phyloP scores from a whole-genome alignment of 1,140 invertebrate genomes.

The Paracyclopina nana region DNA sequence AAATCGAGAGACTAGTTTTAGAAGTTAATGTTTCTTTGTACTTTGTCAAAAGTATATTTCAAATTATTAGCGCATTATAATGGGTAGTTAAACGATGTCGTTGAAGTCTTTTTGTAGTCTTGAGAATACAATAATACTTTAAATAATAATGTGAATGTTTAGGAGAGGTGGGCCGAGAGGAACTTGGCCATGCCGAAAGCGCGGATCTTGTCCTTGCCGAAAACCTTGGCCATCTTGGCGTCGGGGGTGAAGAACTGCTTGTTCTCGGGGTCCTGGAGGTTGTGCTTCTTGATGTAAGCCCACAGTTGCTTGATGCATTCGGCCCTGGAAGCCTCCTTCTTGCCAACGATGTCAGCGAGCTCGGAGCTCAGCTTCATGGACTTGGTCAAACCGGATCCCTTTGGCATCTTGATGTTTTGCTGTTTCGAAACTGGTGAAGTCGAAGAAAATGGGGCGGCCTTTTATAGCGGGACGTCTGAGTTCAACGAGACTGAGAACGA shows the following conservation, averaged over 20 bases:
- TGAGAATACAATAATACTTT: too few relatives aligned
- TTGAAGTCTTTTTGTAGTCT: too few relatives aligned
- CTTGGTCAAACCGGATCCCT: slow-evolving; percentile 17
- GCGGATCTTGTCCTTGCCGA: slow-evolving; percentile 12
- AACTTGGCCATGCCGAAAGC: slow-evolving; percentile 16
- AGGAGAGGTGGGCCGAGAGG: slow-evolving; percentile 4
- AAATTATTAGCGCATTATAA: too few relatives aligned
- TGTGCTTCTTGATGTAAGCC: slow-evolving; percentile 17
- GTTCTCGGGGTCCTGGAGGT: slow-evolving; percentile 16
- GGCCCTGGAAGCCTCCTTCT: slow-evolving; percentile 11
- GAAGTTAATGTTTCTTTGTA: too few relatives aligned
- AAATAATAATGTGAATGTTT: slow-evolving; percentile 2
- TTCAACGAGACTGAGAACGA: too few relatives aligned
- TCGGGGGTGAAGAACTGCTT: slow-evolving; percentile 16
- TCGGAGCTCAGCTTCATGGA: slow-evolving; percentile 13
- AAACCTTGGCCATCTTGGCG: slow-evolving; percentile 14
- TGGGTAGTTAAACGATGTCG: too few relatives aligned
- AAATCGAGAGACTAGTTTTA: too few relatives aligned
- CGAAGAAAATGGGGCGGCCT: too few relatives aligned
- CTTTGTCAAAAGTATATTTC: too few relatives aligned
- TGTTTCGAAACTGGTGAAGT: too few relatives aligned
- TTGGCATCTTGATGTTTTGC: slow-evolving; percentile 15
- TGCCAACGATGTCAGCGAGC: slow-evolving; percentile 12
- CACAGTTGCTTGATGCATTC: slow-evolving; percentile 14
- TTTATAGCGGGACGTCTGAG: too few relatives aligned